phyloP scores from a whole-genome alignment of 2,113 vertebrate genomes.

The Saimiri boliviensis region DNA sequence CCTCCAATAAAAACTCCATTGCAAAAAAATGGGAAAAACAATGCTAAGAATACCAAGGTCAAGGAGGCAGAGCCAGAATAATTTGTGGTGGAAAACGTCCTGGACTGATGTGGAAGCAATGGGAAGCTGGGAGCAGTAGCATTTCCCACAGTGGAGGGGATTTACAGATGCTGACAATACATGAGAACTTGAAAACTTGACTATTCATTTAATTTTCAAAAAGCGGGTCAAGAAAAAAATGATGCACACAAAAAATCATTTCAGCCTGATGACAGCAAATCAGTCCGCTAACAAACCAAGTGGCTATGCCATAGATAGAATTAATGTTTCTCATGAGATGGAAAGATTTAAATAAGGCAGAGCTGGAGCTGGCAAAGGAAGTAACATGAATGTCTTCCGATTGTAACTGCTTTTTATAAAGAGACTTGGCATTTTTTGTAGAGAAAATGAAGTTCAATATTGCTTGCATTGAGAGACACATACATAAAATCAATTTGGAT shows the following conservation, averaged over 20 bases:
- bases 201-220: conserved; percentile 23
- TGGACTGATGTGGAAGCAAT: background rate
- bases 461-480: background rate
- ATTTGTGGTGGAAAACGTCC: background rate
- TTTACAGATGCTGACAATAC: background rate
- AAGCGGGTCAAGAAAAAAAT: conserved; percentile 11
- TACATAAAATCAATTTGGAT: background rate
- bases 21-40: background rate
- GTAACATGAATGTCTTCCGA: background rate
- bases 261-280: background rate
- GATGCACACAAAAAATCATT: background rate
- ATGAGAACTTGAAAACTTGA: background rate
- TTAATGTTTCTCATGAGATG: background rate
- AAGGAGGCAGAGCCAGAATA: background rate
- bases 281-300: background rate
- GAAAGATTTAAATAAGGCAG: background rate
- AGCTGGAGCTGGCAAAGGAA: background rate
- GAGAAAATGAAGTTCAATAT: background rate
- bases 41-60: background rate
- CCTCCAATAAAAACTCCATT: background rate
- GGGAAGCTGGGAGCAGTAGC: background rate
- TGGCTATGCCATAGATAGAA: background rate
- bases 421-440: background rate
- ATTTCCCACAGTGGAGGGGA: background rate
- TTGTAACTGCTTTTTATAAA: background rate